Percentiles rank a stretch among this genome's conserved stretches.
These are phyloP conservation scores for Anguilla japonica DNA, from an alignment of 2,113 vertebrate species.

Conservation along the genomic window DNA sequence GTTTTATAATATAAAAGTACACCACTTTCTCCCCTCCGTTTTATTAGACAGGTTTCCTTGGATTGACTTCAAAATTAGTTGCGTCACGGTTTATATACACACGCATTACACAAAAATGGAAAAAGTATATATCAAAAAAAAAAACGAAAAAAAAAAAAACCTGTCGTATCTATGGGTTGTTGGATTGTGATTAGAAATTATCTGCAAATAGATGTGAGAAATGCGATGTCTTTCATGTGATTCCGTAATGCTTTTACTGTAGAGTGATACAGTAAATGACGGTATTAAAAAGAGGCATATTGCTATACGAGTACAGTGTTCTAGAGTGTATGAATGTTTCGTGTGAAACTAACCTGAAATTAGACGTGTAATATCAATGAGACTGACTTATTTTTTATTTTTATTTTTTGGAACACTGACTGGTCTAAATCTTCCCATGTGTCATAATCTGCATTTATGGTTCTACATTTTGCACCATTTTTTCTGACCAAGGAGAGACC, in stretches of 20 bases:
- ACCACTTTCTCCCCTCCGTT: background rate
- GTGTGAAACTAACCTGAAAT: conserved; percentile 31
- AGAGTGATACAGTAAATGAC: conserved; percentile 14
- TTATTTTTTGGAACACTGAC: conserved; percentile 36
- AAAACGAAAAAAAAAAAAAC: conserved; percentile 29
- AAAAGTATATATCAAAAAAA: conserved; percentile 58
- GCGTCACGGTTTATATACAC: background rate
- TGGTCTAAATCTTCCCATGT: conserved; percentile 43
- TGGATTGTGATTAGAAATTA: conserved; percentile 50
- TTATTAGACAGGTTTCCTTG: conserved; percentile 66
- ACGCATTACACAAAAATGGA: conserved; percentile 47
- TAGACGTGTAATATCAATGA: conserved; percentile 13
- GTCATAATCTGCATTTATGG: conserved; percentile 60
- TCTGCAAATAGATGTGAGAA: conserved; percentile 26
- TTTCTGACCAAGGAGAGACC: conserved; percentile 62
- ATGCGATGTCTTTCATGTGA: conserved; percentile 21
- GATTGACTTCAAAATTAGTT: conserved; percentile 54
- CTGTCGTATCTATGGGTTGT: conserved; percentile 44
- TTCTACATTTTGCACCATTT: conserved; percentile 64
- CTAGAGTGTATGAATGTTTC: conserved; percentile 44
- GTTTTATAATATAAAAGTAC: conserved; percentile 54
- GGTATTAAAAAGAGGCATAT: conserved; percentile 23
- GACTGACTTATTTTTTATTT: conserved; percentile 14
- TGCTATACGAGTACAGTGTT: conserved; percentile 15
- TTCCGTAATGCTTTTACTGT: conserved; percentile 25